Evolutionary conservation across 2,113 vertebrate genomes (phyloP).

Genomic region (Xenopus laevis): DNA sequence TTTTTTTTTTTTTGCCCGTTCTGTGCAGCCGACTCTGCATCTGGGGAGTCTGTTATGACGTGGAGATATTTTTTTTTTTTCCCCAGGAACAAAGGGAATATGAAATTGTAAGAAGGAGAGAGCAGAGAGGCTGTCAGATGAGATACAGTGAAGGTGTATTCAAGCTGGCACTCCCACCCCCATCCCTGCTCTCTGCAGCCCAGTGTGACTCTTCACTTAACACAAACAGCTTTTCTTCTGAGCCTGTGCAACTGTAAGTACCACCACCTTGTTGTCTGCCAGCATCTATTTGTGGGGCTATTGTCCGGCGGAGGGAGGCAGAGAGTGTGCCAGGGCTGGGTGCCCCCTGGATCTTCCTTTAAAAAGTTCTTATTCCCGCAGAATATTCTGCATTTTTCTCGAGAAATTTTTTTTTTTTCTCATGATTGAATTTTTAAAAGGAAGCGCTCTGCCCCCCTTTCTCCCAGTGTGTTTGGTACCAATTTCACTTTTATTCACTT

Average conservation of each 20-base stretch:
- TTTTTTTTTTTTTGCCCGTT: slow-evolving; percentile 77
- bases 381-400: too few species aligned
- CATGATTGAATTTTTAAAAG: too few species aligned
- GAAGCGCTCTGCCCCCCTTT: too few species aligned
- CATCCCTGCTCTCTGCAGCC: slow-evolving; percentile 78
- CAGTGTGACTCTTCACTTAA: slow-evolving; percentile 87
- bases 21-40: slow-evolving; percentile 77
- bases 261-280: slow-evolving; percentile 74
- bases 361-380: too few species aligned
- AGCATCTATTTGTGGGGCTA: too few species aligned
- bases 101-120: slow-evolving; percentile 81
- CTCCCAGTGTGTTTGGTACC: too few species aligned
- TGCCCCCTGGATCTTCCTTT: too few species aligned
- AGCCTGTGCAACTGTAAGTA: slow-evolving; percentile 95
- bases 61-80: slow-evolving; percentile 64
- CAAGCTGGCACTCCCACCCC: slow-evolving; percentile 76
- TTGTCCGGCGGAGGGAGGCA: too few species aligned
- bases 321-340: too few species aligned
- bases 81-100: slow-evolving; percentile 82
- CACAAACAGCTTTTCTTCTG: slow-evolving; percentile 85
- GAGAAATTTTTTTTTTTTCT: too few species aligned
- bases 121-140: slow-evolving; percentile 82
- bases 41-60: slow-evolving; percentile 82
- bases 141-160: slow-evolving; percentile 84
- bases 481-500: too few species aligned